Evolutionary conservation across 2,888 invertebrate genomes (phyloP).

Genomic region (Pyralis farinalis): DNA sequence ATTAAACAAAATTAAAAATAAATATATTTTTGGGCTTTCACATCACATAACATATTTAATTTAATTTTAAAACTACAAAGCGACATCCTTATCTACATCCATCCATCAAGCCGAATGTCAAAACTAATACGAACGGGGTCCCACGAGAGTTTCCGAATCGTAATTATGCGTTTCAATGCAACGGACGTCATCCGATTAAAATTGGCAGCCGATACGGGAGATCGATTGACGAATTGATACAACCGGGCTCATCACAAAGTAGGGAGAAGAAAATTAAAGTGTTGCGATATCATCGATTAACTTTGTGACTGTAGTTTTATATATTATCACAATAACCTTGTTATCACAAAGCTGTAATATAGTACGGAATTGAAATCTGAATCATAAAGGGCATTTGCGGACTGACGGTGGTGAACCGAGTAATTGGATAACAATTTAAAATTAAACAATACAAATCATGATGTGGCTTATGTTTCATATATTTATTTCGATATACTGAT

Average conservation of each 20-base stretch:
- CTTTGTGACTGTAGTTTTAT: neutral
- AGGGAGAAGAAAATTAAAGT: slow-evolving; percentile 8
- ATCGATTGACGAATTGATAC: slow-evolving; percentile 35
- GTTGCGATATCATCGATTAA: slow-evolving; percentile 8
- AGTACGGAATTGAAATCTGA: no score
- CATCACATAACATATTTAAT: no score
- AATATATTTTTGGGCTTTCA: no score
- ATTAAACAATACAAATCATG: no score
- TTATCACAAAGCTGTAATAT: no score
- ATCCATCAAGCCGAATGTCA: slow-evolving; percentile 80
- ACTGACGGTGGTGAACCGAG: no score
- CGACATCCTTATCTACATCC: slow-evolving; percentile 24
- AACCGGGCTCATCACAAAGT: neutral
- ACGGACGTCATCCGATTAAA: slow-evolving; percentile 73
- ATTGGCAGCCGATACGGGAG: slow-evolving; percentile 73
- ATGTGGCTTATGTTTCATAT: no score
- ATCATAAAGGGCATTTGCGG: no score
- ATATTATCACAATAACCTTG: no score
- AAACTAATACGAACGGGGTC: slow-evolving; percentile 75
- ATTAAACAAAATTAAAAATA: no score
- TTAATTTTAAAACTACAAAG: neutral
- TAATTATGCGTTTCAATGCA: slow-evolving; percentile 76
- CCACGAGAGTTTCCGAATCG: slow-evolving; percentile 71
- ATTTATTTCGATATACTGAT: no score
- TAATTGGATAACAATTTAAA: no score